phyloP scores from a whole-genome alignment of 2,113 vertebrate genomes.

The Cinclus mexicanus region DNA sequence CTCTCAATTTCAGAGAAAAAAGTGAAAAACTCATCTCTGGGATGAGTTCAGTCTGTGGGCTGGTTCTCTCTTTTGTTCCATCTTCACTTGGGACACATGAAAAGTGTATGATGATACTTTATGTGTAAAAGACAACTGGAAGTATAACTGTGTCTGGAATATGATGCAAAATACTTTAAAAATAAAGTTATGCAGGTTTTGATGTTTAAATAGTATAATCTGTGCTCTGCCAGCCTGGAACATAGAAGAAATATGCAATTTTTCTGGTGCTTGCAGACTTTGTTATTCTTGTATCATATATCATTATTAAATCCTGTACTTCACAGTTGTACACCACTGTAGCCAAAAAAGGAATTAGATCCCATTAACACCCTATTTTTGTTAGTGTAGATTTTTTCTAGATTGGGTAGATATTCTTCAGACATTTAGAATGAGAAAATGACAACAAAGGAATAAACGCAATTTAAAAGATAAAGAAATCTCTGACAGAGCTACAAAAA shows the following conservation, averaged over 20 bases:
- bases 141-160: neutral
- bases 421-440: neutral
- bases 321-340: neutral
- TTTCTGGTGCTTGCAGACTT: neutral
- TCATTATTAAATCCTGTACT: neutral
- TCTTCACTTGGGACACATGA: neutral
- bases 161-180: neutral
- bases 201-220: neutral
- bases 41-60: neutral
- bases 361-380: neutral
- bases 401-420: neutral
- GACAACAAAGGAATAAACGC: neutral
- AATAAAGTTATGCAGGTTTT: neutral
- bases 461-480: neutral
- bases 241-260: neutral
- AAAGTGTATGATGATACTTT: neutral
- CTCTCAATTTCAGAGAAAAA: neutral
- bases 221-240: neutral
- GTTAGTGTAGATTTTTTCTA: neutral
- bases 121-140: neutral
- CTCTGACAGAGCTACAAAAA: neutral
- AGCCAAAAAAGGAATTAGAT: neutral
- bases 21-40: neutral
- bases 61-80: neutral
- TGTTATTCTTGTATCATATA: neutral